phyloP scores from a whole-genome alignment of 2,113 vertebrate species.

The Setophaga petechia region DNA sequence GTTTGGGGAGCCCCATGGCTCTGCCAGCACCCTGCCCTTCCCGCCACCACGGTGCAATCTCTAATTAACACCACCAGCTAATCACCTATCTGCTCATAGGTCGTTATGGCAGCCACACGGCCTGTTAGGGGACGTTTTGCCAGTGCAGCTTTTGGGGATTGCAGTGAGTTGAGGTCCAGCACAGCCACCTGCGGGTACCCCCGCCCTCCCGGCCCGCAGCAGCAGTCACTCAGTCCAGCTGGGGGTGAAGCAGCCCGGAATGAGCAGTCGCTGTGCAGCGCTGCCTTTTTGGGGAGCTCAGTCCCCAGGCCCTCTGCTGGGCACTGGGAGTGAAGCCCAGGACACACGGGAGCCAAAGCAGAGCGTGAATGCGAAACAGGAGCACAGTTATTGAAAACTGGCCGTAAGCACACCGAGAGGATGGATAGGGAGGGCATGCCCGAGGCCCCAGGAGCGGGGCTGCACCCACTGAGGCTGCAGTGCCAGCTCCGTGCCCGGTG shows the following conservation, averaged over 20 bases:
- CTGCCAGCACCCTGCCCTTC: neutral
- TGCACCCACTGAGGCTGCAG: neutral
- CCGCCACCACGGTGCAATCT: accelerated
- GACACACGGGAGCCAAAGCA: neutral
- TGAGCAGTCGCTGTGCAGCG: accelerated
- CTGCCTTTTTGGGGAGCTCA: accelerated
- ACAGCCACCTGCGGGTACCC: neutral
- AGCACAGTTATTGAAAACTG: neutral
- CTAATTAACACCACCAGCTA: neutral
- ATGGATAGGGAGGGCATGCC: neutral
- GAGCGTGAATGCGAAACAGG: neutral
- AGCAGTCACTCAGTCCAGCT: too few relatives aligned
- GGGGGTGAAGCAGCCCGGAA: neutral
- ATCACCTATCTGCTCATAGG: neutral
- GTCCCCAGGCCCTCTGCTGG: neutral
- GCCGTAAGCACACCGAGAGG: accelerated
- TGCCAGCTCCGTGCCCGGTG: neutral
- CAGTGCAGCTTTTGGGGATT: neutral
- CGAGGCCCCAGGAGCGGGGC: neutral
- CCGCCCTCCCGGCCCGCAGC: neutral
- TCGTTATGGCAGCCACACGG: neutral
- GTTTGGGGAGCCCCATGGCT: accelerated
- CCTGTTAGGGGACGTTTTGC: neutral
- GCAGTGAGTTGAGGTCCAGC: neutral
- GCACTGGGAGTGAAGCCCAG: neutral